Evolutionary conservation across 2,888 invertebrate genomes (phyloP).

Genomic region (Ametastegia equiseti): DNA sequence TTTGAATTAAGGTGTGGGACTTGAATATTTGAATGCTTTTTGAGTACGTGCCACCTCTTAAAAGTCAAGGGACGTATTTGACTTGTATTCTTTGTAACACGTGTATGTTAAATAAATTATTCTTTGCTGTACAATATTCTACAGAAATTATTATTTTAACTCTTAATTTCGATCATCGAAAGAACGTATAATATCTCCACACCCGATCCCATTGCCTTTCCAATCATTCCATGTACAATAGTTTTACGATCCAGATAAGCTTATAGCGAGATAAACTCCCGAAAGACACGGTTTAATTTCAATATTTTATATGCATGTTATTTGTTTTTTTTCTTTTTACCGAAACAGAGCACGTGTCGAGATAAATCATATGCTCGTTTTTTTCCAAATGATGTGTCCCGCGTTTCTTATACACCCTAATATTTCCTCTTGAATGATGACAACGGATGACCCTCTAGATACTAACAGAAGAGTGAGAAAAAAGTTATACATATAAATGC

Average conservation of each 20-base stretch:
- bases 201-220: neutral
- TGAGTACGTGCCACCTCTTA: constrained; percentile 60
- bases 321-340: neutral
- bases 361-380: constrained; percentile 8
- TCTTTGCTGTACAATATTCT: neutral
- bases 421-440: no score
- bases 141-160: neutral
- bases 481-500: neutral
- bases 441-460: neutral
- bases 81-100: constrained; percentile 61
- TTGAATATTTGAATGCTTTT: constrained; percentile 61
- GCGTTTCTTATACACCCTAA: no score
- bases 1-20: constrained; percentile 36
- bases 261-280: constrained; percentile 8
- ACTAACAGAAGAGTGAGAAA: neutral
- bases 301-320: neutral
- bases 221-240: neutral
- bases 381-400: neutral
- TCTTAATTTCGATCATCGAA: neutral
- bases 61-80: constrained; percentile 59
- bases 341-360: neutral
- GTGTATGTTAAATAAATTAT: constrained; percentile 35
- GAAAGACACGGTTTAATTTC: neutral
- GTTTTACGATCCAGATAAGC: constrained; percentile 3
- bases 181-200: neutral